These are phyloP conservation scores for Dermolepida albohirtum DNA, from an alignment of 2,888 invertebrate genomes.

Conservation along the genomic window DNA sequence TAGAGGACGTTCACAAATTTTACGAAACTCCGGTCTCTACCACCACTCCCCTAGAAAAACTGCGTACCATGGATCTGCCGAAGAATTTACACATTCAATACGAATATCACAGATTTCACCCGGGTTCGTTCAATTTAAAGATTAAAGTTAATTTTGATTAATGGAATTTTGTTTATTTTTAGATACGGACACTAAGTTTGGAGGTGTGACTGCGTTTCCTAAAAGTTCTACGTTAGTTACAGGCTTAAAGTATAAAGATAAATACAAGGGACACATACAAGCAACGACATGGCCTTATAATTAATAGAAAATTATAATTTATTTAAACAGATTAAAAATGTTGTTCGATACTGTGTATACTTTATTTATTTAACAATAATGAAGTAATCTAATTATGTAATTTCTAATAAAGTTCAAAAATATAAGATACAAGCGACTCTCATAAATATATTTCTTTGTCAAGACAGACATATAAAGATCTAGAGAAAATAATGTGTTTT, in stretches of 20 bases:
- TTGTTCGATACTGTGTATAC: no score
- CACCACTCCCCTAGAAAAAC: constrained; percentile 78
- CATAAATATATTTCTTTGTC: no score
- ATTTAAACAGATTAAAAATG: no score
- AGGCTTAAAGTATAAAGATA: constrained; percentile 83
- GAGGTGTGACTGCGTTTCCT: constrained; percentile 87
- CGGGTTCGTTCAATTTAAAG: constrained; percentile 67
- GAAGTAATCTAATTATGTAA: no score
- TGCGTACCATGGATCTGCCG: constrained; percentile 80
- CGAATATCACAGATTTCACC: constrained; percentile 86
- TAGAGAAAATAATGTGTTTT: no score
- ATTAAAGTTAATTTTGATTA: constrained; percentile 16
- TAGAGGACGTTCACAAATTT: constrained; percentile 80
- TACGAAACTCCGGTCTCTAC: constrained; percentile 79
- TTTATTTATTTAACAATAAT: no score
- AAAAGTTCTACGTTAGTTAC: constrained; percentile 86
- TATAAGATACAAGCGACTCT: no score
- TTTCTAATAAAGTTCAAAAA: no score
- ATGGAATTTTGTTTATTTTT: constrained; percentile 49
- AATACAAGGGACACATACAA: constrained; percentile 80
- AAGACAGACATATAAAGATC: no score
- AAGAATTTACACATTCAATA: constrained; percentile 87
- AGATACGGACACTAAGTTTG: constrained; percentile 78
- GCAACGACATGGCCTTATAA: constrained; percentile 72
- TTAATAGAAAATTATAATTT: no score